Conservation (phyloP, 1,140 invertebrate species). For the Physella acuta region DNA sequence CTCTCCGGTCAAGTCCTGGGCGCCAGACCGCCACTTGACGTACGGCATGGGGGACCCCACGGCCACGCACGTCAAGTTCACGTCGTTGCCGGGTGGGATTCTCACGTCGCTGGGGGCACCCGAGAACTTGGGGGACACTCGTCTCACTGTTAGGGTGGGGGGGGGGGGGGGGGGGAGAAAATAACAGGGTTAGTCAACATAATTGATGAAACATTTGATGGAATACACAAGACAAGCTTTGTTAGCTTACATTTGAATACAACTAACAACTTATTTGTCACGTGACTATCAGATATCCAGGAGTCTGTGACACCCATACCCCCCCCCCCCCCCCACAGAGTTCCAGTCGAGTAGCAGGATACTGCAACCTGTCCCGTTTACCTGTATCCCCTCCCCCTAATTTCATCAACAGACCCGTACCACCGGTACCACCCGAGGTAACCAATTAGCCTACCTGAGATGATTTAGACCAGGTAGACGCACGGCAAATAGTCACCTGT, state of each 20-base stretch:
- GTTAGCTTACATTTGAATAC: too few relatives aligned
- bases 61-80: slow-evolving; percentile 95
- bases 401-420: too few relatives aligned
- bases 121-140: slow-evolving; percentile 91
- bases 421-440: too few relatives aligned
- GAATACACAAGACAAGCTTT: too few relatives aligned
- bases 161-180: neutral
- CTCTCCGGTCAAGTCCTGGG: slow-evolving; percentile 77
- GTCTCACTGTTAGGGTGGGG: slow-evolving; percentile 72
- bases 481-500: too few relatives aligned
- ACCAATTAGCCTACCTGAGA: too few relatives aligned
- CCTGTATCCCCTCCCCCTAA: too few relatives aligned
- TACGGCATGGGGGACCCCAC: slow-evolving; percentile 96
- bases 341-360: neutral
- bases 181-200: neutral
- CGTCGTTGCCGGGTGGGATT: slow-evolving; percentile 83
- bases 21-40: slow-evolving; percentile 91
- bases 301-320: neutral
- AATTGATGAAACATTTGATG: too few relatives aligned
- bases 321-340: neutral
- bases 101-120: slow-evolving; percentile 83
- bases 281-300: too few relatives aligned
- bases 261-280: too few relatives aligned
- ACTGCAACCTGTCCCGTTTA: too few relatives aligned
- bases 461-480: too few relatives aligned